Percentiles rank a stretch among this genome's conserved stretches.
Conservation (phyloP, 92 coral and sea anemone genomes). For the Pocillopora meandrina region DNA sequence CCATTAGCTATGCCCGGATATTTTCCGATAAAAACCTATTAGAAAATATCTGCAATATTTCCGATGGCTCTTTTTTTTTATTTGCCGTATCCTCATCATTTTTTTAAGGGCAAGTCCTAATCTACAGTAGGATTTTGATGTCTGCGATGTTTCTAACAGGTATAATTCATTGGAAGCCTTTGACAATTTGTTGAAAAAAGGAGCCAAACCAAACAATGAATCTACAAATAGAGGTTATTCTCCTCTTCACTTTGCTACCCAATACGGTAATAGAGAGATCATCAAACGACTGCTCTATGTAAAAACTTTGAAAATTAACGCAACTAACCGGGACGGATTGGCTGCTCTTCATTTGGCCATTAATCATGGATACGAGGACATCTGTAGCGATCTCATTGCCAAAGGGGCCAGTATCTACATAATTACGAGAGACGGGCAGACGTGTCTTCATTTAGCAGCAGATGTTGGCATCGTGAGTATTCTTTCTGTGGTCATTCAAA, state of each 20-base stretch:
- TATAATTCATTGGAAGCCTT: constrained; percentile 25
- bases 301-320: constrained; percentile 34
- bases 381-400: constrained; percentile 51
- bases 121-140: neutral
- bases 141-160: neutral
- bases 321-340: constrained; percentile 57
- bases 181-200: constrained; percentile 29
- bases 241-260: constrained; percentile 53
- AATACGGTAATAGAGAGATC: constrained; percentile 52
- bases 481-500: constrained; percentile 26
- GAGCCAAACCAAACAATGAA: constrained; percentile 37
- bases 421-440: constrained; percentile 31
- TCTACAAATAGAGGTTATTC: constrained; percentile 28
- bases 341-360: constrained; percentile 74
- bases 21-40: too few relatives aligned
- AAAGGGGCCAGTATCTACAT: constrained; percentile 39
- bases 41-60: too few relatives aligned
- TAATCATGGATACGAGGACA: constrained; percentile 48
- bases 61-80: too few relatives aligned
- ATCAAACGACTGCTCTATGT: constrained; percentile 48
- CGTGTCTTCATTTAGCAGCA: constrained; percentile 59
- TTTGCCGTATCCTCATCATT: too few relatives aligned
- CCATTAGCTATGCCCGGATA: too few relatives aligned
- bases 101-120: too few relatives aligned
- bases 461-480: constrained; percentile 27